phyloP scores from a whole-genome alignment of 2,113 vertebrate species.

The Peromyscus leucopus region DNA sequence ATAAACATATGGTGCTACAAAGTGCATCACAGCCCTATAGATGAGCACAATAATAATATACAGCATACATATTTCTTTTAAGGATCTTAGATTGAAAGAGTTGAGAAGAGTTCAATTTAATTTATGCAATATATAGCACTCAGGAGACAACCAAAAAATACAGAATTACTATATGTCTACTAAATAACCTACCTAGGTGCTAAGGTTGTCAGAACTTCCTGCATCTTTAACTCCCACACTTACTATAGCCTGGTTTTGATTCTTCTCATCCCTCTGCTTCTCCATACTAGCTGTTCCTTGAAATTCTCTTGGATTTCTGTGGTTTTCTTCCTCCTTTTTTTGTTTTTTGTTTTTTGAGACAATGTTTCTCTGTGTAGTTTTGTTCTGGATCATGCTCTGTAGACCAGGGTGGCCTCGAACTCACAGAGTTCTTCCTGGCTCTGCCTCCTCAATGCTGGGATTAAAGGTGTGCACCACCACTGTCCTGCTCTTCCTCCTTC shows the following conservation, averaged over 20 bases:
- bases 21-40: background rate
- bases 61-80: background rate
- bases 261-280: background rate
- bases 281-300: background rate
- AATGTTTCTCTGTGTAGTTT: too few species aligned
- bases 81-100: background rate
- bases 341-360: too few species aligned
- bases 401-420: too few species aligned
- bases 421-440: too few species aligned
- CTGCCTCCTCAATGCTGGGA: too few species aligned
- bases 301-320: background rate
- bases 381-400: too few species aligned
- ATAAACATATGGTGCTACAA: background rate
- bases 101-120: constrained; percentile 19
- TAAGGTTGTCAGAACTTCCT: background rate
- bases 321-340: background rate
- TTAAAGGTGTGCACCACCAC: too few species aligned
- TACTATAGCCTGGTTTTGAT: background rate
- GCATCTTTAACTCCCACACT: background rate
- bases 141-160: background rate
- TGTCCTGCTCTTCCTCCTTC: background rate
- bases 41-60: background rate
- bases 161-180: background rate
- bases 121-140: background rate
- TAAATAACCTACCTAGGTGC: background rate